Evolutionary conservation across 2,888 invertebrate species (phyloP).

Genomic region (Copidosoma aretas): DNA sequence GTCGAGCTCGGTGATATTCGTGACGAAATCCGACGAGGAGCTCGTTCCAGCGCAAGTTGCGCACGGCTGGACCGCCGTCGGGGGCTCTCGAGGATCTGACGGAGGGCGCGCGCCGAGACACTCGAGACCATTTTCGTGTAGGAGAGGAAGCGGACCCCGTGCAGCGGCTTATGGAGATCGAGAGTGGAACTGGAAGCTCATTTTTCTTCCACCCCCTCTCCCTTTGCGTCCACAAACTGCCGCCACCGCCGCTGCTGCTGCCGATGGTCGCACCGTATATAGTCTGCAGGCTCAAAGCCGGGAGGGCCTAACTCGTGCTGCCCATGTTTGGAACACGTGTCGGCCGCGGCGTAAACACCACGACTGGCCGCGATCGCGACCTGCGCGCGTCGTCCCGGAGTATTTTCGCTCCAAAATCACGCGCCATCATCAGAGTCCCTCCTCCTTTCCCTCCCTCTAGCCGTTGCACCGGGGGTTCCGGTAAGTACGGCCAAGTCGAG

Average conservation of each 20-base stretch:
- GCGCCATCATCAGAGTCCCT: too few species aligned
- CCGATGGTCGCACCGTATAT: background rate
- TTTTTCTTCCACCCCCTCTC: conserved; percentile 25
- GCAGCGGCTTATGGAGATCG: conserved; percentile 7
- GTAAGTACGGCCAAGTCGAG: too few species aligned
- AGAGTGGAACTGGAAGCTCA: conserved; percentile 32
- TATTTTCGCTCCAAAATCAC: conserved; percentile 35
- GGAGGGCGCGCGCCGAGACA: background rate
- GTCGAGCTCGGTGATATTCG: background rate
- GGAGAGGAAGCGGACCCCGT: conserved; percentile 27
- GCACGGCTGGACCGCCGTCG: background rate
- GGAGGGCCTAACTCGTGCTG: background rate
- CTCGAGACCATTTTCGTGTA: conserved; percentile 16
- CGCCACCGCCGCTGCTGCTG: background rate
- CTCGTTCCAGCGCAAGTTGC: background rate
- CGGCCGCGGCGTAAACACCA: conserved; percentile 23
- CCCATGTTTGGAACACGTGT: conserved; percentile 55
- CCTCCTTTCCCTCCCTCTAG: too few species aligned
- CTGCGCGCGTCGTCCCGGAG: conserved; percentile 33
- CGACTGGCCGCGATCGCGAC: conserved; percentile 8
- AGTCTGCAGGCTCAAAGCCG: conserved; percentile 4
- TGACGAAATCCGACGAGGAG: background rate
- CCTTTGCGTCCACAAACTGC: conserved; percentile 31
- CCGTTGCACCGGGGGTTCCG: too few species aligned
- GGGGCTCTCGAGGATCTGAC: background rate